Base-by-base conservation (phyloP, 2,797 vertebrate genomes). In the Rousettus madagascariensis region DNA sequence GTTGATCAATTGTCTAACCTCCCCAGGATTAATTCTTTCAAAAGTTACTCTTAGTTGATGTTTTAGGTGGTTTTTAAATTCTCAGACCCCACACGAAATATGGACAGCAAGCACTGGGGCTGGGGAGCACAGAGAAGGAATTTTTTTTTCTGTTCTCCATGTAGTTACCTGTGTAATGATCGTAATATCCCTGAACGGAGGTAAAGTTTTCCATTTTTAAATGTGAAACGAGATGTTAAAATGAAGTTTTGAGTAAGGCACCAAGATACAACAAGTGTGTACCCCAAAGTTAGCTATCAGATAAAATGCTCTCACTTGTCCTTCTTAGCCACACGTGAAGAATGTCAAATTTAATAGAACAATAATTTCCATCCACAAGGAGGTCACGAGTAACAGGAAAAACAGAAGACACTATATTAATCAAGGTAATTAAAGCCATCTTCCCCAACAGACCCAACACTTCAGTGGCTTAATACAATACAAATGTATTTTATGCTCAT, bases 201-300 rank as follows among this genome's bases (percentile, higher is more conserved):
- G 20, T 83, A 59, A 65, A 61, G 41, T 41, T 94, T 80, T 79
- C 38, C 17, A 38, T 22, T 30, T 90, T 91, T 63, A 33, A 66
- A 46, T n/a, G 28, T 43, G 87, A 92, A 90, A 75, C 41, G 68
- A 90, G 46, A 91, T 55, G 43, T 84, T 43, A 84, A 84, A 75
- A 33, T 28, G 53, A 57, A 69, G 41, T 85, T 91, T 71, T 86
- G 33, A 93, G 10, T 38, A 86, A 82, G 22, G 22, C 38, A 77
- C 30, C 33, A 91, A 91, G 55, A 61, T 43, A 63, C 4, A 36
- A 74, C 15, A 78, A 43, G 36, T 57, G 5, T 74, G 5, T 2
- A 2, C 11, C 15, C 59, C 77, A 68, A 49, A 77, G 22, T 74
- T 77, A 77, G 30, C 77, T 36, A 65, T 20, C 49, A 95, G 49